Base-by-base conservation (phyloP, 2,888 invertebrate genomes). In the Euzophera pinguis region DNA sequence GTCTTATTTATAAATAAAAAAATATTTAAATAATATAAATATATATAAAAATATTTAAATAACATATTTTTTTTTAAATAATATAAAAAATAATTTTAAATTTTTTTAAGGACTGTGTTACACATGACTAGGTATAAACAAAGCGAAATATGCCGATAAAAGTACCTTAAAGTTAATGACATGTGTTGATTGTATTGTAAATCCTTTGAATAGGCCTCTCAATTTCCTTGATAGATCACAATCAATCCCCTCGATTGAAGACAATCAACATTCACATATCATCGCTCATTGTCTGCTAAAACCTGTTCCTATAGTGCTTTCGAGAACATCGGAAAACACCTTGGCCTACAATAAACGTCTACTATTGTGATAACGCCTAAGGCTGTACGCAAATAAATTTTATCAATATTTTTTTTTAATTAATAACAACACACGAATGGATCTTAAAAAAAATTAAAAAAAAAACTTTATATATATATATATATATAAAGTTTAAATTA, bases 311-410 rank as follows among this genome's bases (percentile, higher is more conserved):
- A 64, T 55, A 56, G 60, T 56, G 60, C 72, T 77, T 78, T 78
- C 70, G 65, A 79, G 79, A 78, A 73, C 69, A 73, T 76, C 67
- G 60, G 65, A 61, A 64, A 57, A 47, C 53, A 58, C 82, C 84
- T 81, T 84, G 81, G 75, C 81, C 74, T 64, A 71, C 45, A 75
- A 72, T 71, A 62, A 60, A 62, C 16, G 41, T 13, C 12, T 14
- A 37, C 48, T 48, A 48, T 48, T 62, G 61, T 67, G 48, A 54
- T 53, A 55, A 52, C 29, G 42, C 27, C 51, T 22, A 38, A 43
- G 42, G 53, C 29, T 37, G 29, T 48, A 49, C 41, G 52, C 43
- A 47, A 50, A 52, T 45, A 50, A 52, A 41, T 37, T 51, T 48
- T 50, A 50, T 45, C 39, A 45, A 39, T 39, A 16, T 37, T 22